Conservation (phyloP, 2,888 invertebrate species). For the Lordiphosa fenestrarum region DNA sequence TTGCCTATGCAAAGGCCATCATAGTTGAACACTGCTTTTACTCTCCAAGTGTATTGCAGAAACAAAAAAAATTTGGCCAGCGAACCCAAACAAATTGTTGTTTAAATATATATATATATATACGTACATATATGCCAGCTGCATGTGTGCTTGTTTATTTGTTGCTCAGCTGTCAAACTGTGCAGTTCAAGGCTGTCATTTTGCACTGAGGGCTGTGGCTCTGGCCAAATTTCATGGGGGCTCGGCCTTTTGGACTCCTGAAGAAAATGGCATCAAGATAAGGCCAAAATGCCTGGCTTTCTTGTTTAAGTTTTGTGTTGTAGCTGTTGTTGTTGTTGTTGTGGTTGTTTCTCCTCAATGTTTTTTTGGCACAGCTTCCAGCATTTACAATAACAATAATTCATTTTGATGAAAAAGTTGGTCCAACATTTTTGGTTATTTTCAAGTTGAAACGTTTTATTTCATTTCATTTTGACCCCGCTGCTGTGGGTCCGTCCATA, state of each 20-base stretch:
- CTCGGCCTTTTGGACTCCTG: constrained; percentile 29
- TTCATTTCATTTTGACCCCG: neutral
- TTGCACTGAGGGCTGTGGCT: constrained; percentile 21
- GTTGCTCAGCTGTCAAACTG: constrained; percentile 65
- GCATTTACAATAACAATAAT: constrained; percentile 64
- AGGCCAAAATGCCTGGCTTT: constrained; percentile 50
- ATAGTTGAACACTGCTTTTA: constrained; percentile 4
- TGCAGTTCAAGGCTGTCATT: constrained; percentile 63
- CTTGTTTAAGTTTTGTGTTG: constrained; percentile 21
- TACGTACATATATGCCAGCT: constrained; percentile 17
- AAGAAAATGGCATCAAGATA: constrained; percentile 59
- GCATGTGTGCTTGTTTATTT: constrained; percentile 35
- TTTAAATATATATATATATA: constrained; percentile 23
- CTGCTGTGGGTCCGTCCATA: constrained; percentile 13
- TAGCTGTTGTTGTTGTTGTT: no score
- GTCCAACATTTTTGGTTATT: constrained; percentile 58
- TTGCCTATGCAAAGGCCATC: no score
- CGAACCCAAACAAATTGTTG: constrained; percentile 26
- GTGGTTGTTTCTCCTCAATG: no score
- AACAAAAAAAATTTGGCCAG: constrained; percentile 10
- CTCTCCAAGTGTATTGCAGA: neutral
- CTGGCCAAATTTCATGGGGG: constrained; percentile 43
- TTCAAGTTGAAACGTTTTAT: constrained; percentile 34
- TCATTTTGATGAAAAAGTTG: constrained; percentile 65
- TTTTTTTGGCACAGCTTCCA: constrained; percentile 17